A percentile compares a stretch with the other conserved stretches of the same genome.
Conservation (phyloP, 1,140 invertebrate genomes). For the Hyposmocoma kahamanoa region DNA sequence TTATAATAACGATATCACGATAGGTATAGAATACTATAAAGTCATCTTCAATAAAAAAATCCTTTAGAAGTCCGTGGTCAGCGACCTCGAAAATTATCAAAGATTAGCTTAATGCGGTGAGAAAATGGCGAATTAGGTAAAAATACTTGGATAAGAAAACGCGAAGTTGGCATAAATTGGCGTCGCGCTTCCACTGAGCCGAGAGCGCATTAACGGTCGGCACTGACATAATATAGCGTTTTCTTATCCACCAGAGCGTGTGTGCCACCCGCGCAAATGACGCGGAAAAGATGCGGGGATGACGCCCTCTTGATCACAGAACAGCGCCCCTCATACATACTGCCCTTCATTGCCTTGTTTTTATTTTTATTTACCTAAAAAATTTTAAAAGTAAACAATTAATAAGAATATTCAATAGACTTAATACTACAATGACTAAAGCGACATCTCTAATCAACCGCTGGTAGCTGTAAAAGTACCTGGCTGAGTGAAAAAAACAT, state of each 20-base stretch:
- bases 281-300: slow-evolving; percentile 43
- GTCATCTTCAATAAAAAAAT: no score
- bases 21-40: no score
- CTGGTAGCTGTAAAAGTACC: no score
- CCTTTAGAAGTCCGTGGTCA: background rate
- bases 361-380: no score
- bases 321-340: slow-evolving; percentile 3
- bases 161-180: slow-evolving; percentile 49
- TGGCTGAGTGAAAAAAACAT: no score
- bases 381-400: no score
- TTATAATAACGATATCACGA: no score
- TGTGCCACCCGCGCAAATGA: slow-evolving; percentile 32
- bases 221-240: slow-evolving; percentile 28
- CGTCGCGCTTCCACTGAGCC: slow-evolving; percentile 41
- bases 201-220: slow-evolving; percentile 39
- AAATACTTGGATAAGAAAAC: slow-evolving; percentile 49
- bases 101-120: slow-evolving; percentile 33
- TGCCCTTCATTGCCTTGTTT: no score
- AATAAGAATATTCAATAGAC: no score
- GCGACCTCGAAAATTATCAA: slow-evolving; percentile 21
- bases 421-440: no score
- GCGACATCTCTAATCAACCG: no score
- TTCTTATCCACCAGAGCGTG: slow-evolving; percentile 21
- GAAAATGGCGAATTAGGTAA: slow-evolving; percentile 46
- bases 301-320: slow-evolving; percentile 33